Evolutionary conservation across 2,797 vertebrate genomes (phyloP).

Genomic region (Gallinago nigripennis): DNA sequence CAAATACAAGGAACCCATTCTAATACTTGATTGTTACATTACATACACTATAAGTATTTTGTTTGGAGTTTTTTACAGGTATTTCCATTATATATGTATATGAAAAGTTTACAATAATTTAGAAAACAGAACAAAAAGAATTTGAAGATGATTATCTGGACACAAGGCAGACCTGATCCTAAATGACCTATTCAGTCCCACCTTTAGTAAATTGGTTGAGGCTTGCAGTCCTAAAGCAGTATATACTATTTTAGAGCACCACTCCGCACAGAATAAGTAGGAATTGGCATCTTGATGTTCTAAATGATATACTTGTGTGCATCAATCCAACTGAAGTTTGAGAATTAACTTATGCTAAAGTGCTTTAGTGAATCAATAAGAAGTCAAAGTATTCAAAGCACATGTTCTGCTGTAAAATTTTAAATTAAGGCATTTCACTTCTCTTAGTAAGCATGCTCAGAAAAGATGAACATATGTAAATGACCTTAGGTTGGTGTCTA

Average conservation of each 20-base stretch:
- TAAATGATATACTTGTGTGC: not conserved
- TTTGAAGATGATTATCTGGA: not conserved
- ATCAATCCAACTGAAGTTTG: not conserved
- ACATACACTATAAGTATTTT: not conserved
- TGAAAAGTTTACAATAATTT: not conserved
- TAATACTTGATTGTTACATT: not conserved
- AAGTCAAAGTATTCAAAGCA: not conserved
- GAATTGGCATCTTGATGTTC: not conserved
- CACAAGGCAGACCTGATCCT: not conserved
- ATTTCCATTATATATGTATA: not conserved
- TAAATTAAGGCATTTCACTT: slow-evolving; percentile 8
- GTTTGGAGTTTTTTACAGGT: not conserved
- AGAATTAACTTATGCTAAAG: not conserved
- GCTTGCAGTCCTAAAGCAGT: not conserved
- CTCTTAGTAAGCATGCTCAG: slow-evolving; percentile 8
- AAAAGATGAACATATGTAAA: not conserved
- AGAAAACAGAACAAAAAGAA: not conserved
- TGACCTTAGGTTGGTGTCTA: slow-evolving; percentile 1
- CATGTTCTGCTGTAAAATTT: not conserved
- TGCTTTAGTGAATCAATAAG: not conserved
- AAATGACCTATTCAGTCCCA: not conserved
- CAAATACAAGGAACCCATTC: not conserved
- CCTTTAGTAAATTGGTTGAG: not conserved
- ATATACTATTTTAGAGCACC: not conserved
- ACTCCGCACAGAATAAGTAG: not conserved